A percentile compares a stretch with the other conserved stretches of the same genome.
Conservation (phyloP, 2,888 invertebrate species). For the Apodemia zela region DNA sequence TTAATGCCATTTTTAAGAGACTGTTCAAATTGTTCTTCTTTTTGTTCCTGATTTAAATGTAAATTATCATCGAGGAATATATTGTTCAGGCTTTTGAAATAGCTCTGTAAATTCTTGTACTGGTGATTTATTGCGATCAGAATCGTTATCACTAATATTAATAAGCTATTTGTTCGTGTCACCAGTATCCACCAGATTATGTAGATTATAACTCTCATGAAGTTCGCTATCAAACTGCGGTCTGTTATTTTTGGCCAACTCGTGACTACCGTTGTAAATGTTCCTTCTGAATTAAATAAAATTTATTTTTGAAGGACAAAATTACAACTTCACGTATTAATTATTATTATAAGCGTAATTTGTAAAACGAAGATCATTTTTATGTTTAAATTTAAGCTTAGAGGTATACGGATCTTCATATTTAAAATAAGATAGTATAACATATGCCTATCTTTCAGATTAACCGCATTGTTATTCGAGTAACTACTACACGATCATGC, state of each 20-base stretch:
- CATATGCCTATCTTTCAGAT: no score
- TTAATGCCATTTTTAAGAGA: conserved; percentile 44
- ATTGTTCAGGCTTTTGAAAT: conserved; percentile 40
- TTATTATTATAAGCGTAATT: no score
- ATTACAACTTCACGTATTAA: no score
- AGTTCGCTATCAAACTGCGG: conserved; percentile 32
- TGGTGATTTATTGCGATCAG: conserved; percentile 44
- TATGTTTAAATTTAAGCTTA: no score
- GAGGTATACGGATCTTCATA: no score
- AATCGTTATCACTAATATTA: conserved; percentile 38
- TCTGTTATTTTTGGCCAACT: conserved; percentile 48
- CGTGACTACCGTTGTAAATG: conserved; percentile 45
- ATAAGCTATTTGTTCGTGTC: conserved; percentile 35
- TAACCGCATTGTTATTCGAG: no score
- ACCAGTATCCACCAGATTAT: conserved; percentile 45
- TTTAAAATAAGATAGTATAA: no score
- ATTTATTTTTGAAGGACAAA: background rate
- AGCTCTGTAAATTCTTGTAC: conserved; percentile 44
- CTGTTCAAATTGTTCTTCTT: conserved; percentile 41
- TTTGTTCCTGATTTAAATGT: conserved; percentile 34
- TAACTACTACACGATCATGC: no score
- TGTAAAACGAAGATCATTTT: no score
- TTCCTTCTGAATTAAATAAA: conserved; percentile 30
- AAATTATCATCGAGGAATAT: conserved; percentile 37
- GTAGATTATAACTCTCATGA: conserved; percentile 38